These are phyloP conservation scores for Campylorhamphus procurvoides DNA, from an alignment of 2,113 vertebrate species.

Conservation along the genomic window DNA sequence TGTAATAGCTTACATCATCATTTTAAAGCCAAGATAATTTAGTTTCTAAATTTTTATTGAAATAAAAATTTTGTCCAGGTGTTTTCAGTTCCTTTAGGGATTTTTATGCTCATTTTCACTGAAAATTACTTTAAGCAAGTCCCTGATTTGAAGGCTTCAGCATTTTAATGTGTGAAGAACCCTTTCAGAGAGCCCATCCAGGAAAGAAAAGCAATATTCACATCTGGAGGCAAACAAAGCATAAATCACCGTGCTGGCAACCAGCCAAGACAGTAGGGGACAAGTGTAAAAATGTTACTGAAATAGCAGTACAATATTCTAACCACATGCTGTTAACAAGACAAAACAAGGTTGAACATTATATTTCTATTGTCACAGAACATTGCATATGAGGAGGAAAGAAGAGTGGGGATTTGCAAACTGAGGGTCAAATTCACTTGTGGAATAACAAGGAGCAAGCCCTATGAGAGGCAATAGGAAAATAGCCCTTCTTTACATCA, in stretches of 20 bases:
- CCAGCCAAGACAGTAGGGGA: constrained; percentile 50
- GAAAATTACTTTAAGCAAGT: constrained; percentile 23
- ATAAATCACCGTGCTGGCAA: constrained; percentile 7
- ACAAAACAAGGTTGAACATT: constrained; percentile 37
- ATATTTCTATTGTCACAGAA: constrained; percentile 34
- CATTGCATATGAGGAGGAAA: not conserved
- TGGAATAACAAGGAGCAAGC: not conserved
- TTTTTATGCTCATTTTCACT: not conserved
- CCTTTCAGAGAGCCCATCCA: not conserved
- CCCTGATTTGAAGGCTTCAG: not conserved
- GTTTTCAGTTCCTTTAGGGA: not conserved
- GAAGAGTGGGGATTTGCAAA: not conserved
- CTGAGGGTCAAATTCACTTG: not conserved
- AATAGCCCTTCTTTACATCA: not conserved
- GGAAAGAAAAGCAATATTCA: constrained; percentile 48
- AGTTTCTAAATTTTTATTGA: not conserved
- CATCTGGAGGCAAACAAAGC: constrained; percentile 51
- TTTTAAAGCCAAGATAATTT: constrained; percentile 8
- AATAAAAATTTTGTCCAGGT: not conserved
- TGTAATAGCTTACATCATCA: not conserved
- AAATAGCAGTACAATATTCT: constrained; percentile 31
- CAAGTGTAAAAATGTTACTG: constrained; percentile 53
- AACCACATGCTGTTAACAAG: constrained; percentile 58
- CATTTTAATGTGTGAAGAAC: constrained; percentile 1
- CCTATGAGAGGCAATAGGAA: not conserved